A percentile compares a stretch with the other conserved stretches of the same genome.
Conservation (phyloP, 2,113 vertebrate species). For the Apistogramma diplotaenia region DNA sequence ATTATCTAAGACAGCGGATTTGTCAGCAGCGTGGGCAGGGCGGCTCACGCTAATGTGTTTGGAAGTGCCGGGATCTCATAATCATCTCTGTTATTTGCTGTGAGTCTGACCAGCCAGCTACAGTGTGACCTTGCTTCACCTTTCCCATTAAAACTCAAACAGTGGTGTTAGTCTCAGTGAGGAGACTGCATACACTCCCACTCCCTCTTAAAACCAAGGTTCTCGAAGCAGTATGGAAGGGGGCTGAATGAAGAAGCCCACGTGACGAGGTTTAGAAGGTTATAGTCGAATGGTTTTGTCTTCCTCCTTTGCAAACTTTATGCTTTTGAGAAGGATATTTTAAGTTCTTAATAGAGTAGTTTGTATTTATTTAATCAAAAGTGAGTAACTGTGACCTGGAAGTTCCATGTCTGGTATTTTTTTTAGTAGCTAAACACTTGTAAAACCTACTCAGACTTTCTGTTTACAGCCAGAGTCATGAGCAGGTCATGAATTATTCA, state of each 20-base stretch:
- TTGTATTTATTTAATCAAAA: background rate
- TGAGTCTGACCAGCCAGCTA: background rate
- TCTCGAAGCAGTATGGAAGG: background rate
- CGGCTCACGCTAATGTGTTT: background rate
- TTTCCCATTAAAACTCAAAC: constrained; percentile 10
- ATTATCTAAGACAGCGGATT: background rate
- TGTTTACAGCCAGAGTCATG: constrained; percentile 43
- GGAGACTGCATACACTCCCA: constrained; percentile 6
- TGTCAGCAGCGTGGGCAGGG: constrained; percentile 4
- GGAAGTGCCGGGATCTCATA: background rate
- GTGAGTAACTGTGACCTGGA: background rate
- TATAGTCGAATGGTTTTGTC: background rate
- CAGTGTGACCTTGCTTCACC: background rate
- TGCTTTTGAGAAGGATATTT: background rate
- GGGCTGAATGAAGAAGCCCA: background rate
- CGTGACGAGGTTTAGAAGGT: background rate
- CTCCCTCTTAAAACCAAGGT: background rate
- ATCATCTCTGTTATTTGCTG: background rate
- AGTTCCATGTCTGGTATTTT: background rate
- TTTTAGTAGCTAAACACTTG: too few species aligned
- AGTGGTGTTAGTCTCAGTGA: background rate
- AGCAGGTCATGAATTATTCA: constrained; percentile 56
- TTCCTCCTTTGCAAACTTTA: background rate
- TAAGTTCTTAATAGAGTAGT: background rate
- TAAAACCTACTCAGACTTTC: background rate